Evolutionary conservation across 1,140 invertebrate species (phyloP).

Genomic region (Leptinotarsa lineolata): DNA sequence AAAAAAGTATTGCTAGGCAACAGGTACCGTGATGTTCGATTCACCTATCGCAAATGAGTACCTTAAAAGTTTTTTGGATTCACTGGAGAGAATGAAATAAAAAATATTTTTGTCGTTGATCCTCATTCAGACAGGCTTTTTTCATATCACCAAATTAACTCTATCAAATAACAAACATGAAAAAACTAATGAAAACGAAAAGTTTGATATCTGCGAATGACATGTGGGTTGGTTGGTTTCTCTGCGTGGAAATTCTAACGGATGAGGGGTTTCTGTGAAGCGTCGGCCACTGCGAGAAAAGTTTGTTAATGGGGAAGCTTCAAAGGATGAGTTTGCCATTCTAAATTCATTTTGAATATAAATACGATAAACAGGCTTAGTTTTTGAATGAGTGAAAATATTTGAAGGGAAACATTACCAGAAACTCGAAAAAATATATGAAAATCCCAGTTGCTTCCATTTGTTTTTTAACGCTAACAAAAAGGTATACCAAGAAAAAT

Average conservation of each 20-base stretch:
- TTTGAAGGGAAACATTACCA: too few species aligned
- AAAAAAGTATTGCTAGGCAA: too few species aligned
- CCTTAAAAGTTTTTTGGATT: too few species aligned
- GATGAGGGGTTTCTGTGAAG: conserved; percentile 12
- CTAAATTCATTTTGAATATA: conserved; percentile 10
- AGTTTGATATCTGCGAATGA: conserved; percentile 27
- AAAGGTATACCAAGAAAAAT: too few species aligned
- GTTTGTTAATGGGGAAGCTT: conserved; percentile 10
- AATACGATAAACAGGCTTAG: neutral
- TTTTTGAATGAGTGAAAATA: too few species aligned
- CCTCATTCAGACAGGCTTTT: neutral
- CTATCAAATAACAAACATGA: neutral
- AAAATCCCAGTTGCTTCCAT: too few species aligned
- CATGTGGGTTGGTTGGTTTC: neutral
- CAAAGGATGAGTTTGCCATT: conserved; percentile 14
- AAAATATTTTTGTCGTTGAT: too few species aligned
- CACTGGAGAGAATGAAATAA: too few species aligned
- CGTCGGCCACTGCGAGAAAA: neutral
- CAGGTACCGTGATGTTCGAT: too few species aligned
- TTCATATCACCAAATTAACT: neutral
- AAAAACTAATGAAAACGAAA: conserved; percentile 21
- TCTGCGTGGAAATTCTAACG: conserved; percentile 11
- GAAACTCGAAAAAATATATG: too few species aligned
- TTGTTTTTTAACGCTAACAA: too few species aligned
- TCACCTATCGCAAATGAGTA: too few species aligned